A percentile compares a stretch with the other conserved stretches of the same genome.
Conservation (phyloP, 2,888 invertebrate genomes). For the Lingula anatina region DNA sequence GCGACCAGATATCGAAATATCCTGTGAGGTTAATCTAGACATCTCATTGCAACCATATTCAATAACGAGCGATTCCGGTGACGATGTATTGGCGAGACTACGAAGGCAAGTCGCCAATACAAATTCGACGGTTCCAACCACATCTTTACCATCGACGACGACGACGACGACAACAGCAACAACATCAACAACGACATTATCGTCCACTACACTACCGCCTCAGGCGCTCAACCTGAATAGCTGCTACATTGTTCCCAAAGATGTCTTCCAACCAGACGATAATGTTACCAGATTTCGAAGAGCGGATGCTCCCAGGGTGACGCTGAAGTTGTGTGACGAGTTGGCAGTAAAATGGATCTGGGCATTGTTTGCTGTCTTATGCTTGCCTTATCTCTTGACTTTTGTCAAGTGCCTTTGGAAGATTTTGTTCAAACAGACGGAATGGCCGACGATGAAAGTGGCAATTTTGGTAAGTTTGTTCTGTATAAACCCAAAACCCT, state of each 20-base stretch:
- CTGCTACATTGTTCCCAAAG: constrained; percentile 23
- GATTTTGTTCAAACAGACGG: constrained; percentile 49
- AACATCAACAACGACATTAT: not conserved
- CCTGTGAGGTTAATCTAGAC: too few relatives aligned
- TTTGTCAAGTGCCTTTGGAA: constrained; percentile 49
- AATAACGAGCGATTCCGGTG: too few relatives aligned
- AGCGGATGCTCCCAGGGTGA: constrained; percentile 1
- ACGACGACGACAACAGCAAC: not conserved
- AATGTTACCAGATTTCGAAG: constrained; percentile 26
- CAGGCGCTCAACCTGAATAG: constrained; percentile 13
- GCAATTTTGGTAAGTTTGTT: constrained; percentile 7
- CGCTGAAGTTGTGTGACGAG: too few relatives aligned
- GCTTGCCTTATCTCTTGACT: constrained; percentile 49
- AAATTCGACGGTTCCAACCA: not conserved
- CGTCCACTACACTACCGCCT: not conserved
- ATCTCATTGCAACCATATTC: too few relatives aligned
- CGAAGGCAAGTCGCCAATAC: not conserved
- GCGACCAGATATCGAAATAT: constrained; percentile 27
- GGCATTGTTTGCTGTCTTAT: constrained; percentile 47
- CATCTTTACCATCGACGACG: not conserved
- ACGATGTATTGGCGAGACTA: constrained; percentile 3
- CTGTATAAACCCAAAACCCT: too few relatives aligned
- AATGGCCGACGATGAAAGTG: constrained; percentile 1
- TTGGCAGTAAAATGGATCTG: constrained; percentile 45
- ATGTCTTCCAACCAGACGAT: constrained; percentile 19